These are phyloP conservation scores for Oedothorax gibbosus DNA, from an alignment of 1,140 invertebrate genomes.

Conservation along the genomic window DNA sequence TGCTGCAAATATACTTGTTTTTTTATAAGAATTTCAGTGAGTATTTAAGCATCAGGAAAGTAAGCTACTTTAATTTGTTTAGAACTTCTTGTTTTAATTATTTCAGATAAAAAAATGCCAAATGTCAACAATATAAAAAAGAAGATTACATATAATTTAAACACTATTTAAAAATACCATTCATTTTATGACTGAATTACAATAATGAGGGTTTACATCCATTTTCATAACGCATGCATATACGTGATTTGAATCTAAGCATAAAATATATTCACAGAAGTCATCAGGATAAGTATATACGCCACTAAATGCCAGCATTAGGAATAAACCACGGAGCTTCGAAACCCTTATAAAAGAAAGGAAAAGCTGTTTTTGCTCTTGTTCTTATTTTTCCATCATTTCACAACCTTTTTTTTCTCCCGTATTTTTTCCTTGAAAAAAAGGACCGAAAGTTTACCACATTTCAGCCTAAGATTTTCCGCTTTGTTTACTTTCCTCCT, in stretches of 20 bases:
- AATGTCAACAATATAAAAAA: no score
- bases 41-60: no score
- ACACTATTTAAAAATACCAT: not conserved
- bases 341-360: conserved; percentile 9
- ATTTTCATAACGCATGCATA: not conserved
- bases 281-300: conserved; percentile 19
- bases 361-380: not conserved
- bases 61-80: no score
- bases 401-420: not conserved
- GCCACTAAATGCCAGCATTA: conserved; percentile 32
- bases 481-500: conserved; percentile 11
- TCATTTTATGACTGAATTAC: not conserved
- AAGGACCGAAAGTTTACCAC: not conserved
- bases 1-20: no score
- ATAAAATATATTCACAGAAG: not conserved
- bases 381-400: not conserved
- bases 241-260: not conserved
- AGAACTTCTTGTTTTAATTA: no score
- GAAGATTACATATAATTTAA: no score
- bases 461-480: not conserved
- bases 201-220: not conserved
- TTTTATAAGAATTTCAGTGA: no score
- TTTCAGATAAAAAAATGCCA: no score
- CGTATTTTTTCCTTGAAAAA: not conserved
- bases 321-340: conserved; percentile 11